Conservation (phyloP, 2,797 vertebrate species). For the Malurus splendens region DNA sequence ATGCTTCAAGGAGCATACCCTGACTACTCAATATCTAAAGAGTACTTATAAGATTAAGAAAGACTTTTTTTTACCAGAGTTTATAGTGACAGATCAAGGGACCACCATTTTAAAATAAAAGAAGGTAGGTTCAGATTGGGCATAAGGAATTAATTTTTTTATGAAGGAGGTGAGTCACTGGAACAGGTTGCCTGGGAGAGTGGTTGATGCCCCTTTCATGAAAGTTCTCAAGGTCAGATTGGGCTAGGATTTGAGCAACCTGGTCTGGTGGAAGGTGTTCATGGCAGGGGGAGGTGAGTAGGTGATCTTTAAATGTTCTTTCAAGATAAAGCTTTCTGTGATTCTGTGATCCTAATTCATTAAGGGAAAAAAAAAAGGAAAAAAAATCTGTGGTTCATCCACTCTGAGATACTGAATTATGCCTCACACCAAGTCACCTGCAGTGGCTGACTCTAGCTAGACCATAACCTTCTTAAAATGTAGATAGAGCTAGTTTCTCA, state of each 20-base stretch:
- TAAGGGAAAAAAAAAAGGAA: not conserved
- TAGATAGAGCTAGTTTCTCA: not conserved
- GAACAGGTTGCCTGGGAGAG: not conserved
- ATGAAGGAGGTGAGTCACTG: not conserved
- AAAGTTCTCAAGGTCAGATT: not conserved
- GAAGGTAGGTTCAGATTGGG: not conserved
- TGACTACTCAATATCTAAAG: not conserved
- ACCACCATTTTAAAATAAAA: not conserved
- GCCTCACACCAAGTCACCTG: not conserved
- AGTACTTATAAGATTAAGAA: not conserved
- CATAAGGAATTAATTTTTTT: not conserved
- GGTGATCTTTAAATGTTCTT: not conserved
- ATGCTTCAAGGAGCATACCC: not conserved
- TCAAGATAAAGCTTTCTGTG: not conserved
- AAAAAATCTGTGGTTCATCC: not conserved
- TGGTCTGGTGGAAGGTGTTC: not conserved
- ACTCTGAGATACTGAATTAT: not conserved
- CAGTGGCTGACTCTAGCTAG: not conserved
- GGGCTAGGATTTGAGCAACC: not conserved
- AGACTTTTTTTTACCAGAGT: not conserved
- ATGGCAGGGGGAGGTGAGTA: fast-evolving
- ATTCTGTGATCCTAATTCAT: not conserved
- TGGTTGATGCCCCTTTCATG: not conserved
- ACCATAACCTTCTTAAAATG: not conserved
- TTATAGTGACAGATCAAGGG: not conserved